phyloP scores from a whole-genome alignment of 92 coral and sea anemone species.

The Chrysogorgia sp. region DNA sequence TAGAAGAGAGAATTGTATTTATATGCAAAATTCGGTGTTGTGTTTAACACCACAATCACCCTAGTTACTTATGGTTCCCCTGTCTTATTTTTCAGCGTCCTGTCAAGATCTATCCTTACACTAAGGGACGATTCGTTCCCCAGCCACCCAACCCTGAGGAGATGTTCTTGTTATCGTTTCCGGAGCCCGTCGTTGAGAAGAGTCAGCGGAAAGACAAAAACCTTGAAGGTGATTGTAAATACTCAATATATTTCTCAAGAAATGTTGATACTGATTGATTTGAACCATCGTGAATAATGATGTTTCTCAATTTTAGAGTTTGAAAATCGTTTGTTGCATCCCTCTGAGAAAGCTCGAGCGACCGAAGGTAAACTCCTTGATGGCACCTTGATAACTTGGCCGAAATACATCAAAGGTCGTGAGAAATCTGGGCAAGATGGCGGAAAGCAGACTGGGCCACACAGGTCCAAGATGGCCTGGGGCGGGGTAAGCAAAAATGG shows the following conservation, averaged over 20 bases:
- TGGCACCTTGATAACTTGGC: conserved; percentile 9
- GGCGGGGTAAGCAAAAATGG: neutral
- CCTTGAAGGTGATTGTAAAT: neutral
- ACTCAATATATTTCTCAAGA: too few relatives aligned
- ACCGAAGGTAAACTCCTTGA: neutral
- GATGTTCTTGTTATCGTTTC: neutral
- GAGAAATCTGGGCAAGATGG: neutral
- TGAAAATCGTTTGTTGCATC: neutral
- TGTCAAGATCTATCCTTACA: neutral
- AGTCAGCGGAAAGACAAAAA: neutral
- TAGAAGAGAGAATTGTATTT: too few relatives aligned
- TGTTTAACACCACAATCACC: too few relatives aligned
- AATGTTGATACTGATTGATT: too few relatives aligned
- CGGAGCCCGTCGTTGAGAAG: neutral
- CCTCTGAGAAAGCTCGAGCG: neutral
- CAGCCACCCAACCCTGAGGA: neutral
- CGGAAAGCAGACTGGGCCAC: neutral
- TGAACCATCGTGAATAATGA: too few relatives aligned
- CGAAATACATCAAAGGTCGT: neutral
- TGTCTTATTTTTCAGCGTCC: neutral
- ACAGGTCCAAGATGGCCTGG: neutral
- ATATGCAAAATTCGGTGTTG: too few relatives aligned
- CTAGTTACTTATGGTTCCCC: too few relatives aligned
- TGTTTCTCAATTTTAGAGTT: neutral
- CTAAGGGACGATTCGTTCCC: neutral